Evolutionary conservation across 2,113 vertebrate species (phyloP), one percentile per base, ranked within the genome.

Genomic region (Etia nguti): DNA sequence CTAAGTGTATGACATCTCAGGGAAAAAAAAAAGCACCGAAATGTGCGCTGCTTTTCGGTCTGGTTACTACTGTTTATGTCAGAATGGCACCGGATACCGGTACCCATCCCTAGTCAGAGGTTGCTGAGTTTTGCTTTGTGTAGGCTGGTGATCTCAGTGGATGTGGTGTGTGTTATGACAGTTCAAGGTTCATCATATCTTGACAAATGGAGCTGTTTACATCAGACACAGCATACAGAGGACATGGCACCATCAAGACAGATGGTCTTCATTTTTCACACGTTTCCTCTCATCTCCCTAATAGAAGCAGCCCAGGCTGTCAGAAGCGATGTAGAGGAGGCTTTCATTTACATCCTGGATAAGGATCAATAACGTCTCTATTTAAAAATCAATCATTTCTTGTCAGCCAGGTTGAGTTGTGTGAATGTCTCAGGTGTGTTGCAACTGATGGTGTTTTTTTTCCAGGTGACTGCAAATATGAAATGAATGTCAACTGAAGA

Each of bases 171-270:
- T 77, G 91, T 88, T 88, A 50, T 88, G 91, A 90, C 92, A 93
- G 91, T 92, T 90, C 88, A 90, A 90, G 93, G 89, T 94, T 94
- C 81, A 36, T 94, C 91, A 91, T 88, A 91, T 92, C 86, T 86
- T 94, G 94, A 96, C 92, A 88, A 94, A 96, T 96, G 65, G 86
- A 93, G 89, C 91, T 95, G 95, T 96, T 96, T 95, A 95, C 94
- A 92, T 90, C 90, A 81, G 24, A 83, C 89, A 60, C 79, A 18
- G 88, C 83, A 52, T 88, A 65, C 88, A 84, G 85, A 88, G 90
- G 92, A 91, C 89, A 82, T 87, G 92, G 88, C 89, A 83, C 81
- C 91, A 90, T 90, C 84, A 92, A 93, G 93, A 95, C 90, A 83
- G 92, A 95, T 95, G 90, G 93, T 84, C 90, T 92, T 94, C 93